Evolutionary conservation across 2,113 vertebrate species (phyloP), one percentile per base, ranked within the genome.

Genomic region (Tauraco erythrolophus): DNA sequence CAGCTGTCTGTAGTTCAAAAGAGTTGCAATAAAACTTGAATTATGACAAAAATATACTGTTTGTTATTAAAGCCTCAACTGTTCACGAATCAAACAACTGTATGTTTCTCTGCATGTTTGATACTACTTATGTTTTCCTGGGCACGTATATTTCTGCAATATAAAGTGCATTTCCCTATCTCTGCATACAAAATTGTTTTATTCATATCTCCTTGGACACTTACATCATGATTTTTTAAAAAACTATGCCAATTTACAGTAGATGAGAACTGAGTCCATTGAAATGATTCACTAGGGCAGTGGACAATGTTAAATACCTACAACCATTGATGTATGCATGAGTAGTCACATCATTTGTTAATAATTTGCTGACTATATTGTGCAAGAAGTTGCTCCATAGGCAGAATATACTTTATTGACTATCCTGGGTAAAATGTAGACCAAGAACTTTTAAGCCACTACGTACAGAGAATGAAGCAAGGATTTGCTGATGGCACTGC

Each of bases 11-110:
- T n/a, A 87, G 56, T 89, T 97, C 70, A 95, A 95, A 96, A 94
- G 37, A 93, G 88, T 90, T 88, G 56, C 70, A 92, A 90, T 93
- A 93, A 88, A 94, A 84, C 62, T 90, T 90, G 94, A 96, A 71
- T 90, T 94, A 96, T 88, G 58, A 84, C 23, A 80, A 92, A 91
- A 91, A 83, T 81, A 84, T 58, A 60, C 46, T 74, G 62, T 85
- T 94, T 94, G 53, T 69, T 96, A 83, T 80, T 89, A 79, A 93
- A 86, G 35, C 48, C 78, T 83, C 53, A 88, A 51, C 51, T 70
- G 58, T 81, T 93, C 41, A 76, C 3, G 0, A 83, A 94, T 96
- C 94, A 91, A 94, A 83, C 48, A 79, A 51, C 60, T 91, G 17
- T 46, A 41, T 80, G 30, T 88, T 93, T 94, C 39, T 92, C 61